Evolutionary conservation across 2,797 vertebrate species (phyloP), one percentile per base, ranked within the genome.

Genomic region (Florisuga fusca): DNA sequence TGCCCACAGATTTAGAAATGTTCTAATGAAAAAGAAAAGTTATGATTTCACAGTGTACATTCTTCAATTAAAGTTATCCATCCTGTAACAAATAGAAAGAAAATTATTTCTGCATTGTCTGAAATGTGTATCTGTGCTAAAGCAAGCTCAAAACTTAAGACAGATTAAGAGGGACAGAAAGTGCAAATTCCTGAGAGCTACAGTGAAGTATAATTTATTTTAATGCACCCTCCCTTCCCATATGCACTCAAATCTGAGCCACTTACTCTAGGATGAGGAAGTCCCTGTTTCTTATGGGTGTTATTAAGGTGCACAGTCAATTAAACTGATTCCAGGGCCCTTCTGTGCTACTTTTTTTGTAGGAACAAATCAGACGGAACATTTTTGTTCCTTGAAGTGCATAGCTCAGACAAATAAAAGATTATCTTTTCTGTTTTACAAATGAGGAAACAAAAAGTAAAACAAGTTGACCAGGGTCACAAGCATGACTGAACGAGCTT

Each of bases 141-240:
- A 90, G 84, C 84, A 97, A 96, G 89, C 86, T 95, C 88, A 94
- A 83, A 92, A 93, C 41, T 79, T 89, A 91, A 74, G 67, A 81
- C 64, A 75, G 83, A 67, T 69, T 76, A 92, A 79, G 12, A 85
- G 75, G 81, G 90, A 95, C 86, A 95, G 93, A 96, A 97, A 95
- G 95, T 95, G 96, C 92, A 96, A 95, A 95, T 96, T 96, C 95
- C 96, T 96, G 95, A 97, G 90, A 95, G 63, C 93, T 97, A 95
- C 78, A 73, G 67, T 87, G 80, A 89, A 71, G 64, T 76, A 88
- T 84, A 0, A 53, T 90, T 87, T 94, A 84, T 90, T 95, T 92
- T 80, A 92, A 72, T 68, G 61, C 53, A 53, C 64, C 63, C 84
- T 93, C 72, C 89, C 54, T 91, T 80, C 71, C 77, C 77, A 27